These are phyloP conservation scores for Musca domestica DNA, from an alignment of 1,140 invertebrate species.

Conservation along the genomic window DNA sequence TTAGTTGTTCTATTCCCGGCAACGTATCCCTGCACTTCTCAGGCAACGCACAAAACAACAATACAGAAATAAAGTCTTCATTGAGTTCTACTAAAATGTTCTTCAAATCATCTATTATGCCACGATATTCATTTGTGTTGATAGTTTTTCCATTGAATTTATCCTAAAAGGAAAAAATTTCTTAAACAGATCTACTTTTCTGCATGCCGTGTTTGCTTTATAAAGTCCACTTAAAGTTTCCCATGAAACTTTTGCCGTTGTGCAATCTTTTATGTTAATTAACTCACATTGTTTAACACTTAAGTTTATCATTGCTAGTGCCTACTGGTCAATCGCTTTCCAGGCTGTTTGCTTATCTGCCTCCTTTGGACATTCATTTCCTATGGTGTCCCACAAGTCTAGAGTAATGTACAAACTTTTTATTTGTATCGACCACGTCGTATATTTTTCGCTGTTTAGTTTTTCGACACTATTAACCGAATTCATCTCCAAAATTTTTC, in stretches of 20 bases:
- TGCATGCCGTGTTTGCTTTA: not conserved
- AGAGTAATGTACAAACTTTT: constrained; percentile 15
- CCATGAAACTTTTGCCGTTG: constrained; percentile 8
- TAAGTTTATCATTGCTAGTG: constrained; percentile 11
- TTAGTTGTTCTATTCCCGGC: too few species aligned
- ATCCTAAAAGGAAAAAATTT: constrained; percentile 16
- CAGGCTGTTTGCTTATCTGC: not conserved
- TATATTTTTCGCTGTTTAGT: constrained; percentile 15
- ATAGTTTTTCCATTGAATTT: constrained; percentile 11
- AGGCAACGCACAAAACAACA: not conserved
- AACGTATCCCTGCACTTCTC: too few species aligned
- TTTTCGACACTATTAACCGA: constrained; percentile 13
- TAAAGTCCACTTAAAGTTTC: not conserved
- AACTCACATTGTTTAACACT: constrained; percentile 15
- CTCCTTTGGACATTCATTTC: not conserved
- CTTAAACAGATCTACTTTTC: constrained; percentile 23
- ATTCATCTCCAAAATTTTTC: constrained; percentile 8
- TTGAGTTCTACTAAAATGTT: constrained; percentile 7
- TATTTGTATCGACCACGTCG: constrained; percentile 15
- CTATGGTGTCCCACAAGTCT: constrained; percentile 5
- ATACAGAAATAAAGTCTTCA: constrained; percentile 14
- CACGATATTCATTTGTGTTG: constrained; percentile 22
- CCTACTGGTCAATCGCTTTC: constrained; percentile 14
- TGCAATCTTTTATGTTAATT: constrained; percentile 15
- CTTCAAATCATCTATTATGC: constrained; percentile 9